Evolutionary conservation across 2,888 invertebrate genomes (phyloP).

Genomic region (Leptinotarsa peninsularis): DNA sequence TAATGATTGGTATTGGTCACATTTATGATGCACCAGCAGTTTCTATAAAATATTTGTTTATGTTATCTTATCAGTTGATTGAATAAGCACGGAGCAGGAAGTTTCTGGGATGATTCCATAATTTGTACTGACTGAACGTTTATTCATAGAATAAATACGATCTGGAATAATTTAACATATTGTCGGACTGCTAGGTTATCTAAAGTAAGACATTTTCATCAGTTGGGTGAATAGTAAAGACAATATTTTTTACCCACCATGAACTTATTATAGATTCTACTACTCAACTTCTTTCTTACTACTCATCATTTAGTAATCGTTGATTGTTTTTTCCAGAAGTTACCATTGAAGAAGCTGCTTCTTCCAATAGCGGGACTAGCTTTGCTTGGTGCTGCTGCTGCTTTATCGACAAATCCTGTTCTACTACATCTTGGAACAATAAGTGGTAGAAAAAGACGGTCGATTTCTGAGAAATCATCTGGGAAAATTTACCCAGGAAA

Average conservation of each 20-base stretch:
- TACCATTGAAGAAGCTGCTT: conserved; percentile 73
- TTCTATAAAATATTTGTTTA: no score
- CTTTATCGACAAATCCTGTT: conserved; percentile 83
- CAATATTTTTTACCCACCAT: no score
- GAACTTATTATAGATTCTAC: not conserved
- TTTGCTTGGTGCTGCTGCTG: conserved; percentile 81
- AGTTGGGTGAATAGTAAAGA: no score
- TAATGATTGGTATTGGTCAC: not conserved
- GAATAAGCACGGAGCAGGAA: no score
- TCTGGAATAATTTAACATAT: no score
- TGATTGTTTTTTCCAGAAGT: conserved; percentile 64
- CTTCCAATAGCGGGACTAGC: conserved; percentile 84
- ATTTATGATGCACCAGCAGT: no score
- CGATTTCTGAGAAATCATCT: conserved; percentile 15
- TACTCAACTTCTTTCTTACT: not conserved
- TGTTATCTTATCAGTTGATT: no score
- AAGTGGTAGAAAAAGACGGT: conserved; percentile 72
- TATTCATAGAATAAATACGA: no score
- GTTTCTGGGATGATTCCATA: no score
- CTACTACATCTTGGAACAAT: conserved; percentile 82
- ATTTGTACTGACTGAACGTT: no score
- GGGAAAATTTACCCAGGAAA: conserved; percentile 5
- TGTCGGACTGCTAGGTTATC: no score
- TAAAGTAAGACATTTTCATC: no score
- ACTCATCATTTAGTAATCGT: not conserved